phyloP scores from a whole-genome alignment of 2,797 vertebrate species.

The Acridotheres tristis region DNA sequence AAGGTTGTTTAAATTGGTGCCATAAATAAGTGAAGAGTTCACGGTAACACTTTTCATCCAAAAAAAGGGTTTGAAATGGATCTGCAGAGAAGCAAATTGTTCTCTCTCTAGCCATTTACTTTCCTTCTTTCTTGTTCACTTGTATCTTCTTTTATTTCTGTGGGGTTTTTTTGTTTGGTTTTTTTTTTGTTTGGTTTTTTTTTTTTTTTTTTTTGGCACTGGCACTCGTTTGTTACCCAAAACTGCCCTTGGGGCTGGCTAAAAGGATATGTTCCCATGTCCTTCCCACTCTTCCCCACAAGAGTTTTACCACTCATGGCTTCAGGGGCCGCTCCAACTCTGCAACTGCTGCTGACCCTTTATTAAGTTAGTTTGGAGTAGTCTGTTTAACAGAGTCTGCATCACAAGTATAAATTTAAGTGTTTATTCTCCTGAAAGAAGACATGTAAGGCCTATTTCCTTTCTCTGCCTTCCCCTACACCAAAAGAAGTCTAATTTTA shows the following conservation, averaged over 20 bases:
- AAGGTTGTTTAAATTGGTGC: slow-evolving; percentile 1
- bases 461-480: background rate
- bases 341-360: background rate
- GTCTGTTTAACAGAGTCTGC: background rate
- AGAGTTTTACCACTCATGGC: background rate
- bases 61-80: slow-evolving; percentile 4
- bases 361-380: background rate
- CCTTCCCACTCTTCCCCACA: background rate
- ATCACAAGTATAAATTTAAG: background rate
- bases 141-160: background rate
- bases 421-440: background rate
- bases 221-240: background rate
- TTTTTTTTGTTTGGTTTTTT: no score
- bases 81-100: background rate
- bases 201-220: background rate
- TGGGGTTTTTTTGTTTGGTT: background rate
- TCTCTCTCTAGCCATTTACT: background rate
- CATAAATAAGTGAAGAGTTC: slow-evolving; percentile 35
- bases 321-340: accelerated
- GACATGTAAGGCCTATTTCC: background rate
- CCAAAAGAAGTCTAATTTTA: background rate
- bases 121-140: background rate
- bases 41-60: background rate
- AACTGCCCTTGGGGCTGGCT: background rate
- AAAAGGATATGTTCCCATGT: accelerated